phyloP scores from a whole-genome alignment of 2,113 vertebrate genomes.

The Ptilorrhoa leucosticta region DNA sequence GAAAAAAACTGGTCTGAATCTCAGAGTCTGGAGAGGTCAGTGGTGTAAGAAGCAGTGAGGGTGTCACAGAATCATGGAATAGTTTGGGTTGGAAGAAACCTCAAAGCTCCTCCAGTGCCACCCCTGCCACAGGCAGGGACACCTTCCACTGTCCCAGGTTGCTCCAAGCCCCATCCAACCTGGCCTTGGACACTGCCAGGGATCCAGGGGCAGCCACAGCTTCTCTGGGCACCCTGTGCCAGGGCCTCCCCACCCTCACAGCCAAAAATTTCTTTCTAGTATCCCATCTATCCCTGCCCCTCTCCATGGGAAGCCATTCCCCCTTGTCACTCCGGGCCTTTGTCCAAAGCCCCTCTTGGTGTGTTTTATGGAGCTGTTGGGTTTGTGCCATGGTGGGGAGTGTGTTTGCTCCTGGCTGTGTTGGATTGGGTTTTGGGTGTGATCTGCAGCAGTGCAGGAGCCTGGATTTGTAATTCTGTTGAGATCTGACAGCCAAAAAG shows the following conservation, averaged over 20 bases:
- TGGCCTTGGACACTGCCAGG: background rate
- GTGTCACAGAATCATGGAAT: background rate
- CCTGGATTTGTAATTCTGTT: background rate
- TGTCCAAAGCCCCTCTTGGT: background rate
- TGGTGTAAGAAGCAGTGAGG: rapidly evolving
- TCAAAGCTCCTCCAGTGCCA: background rate
- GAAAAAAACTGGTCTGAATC: background rate
- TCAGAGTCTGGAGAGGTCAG: background rate
- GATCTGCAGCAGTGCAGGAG: background rate
- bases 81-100: background rate
- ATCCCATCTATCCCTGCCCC: background rate
- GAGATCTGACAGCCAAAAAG: background rate
- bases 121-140: background rate
- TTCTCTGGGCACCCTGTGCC: background rate
- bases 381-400: background rate
- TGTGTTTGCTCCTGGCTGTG: background rate
- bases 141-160: rapidly evolving
- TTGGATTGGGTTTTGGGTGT: background rate
- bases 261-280: background rate
- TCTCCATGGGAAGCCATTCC: background rate
- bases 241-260: background rate
- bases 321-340: background rate
- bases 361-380: background rate
- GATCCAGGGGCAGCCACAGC: background rate
- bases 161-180: rapidly evolving